These are phyloP conservation scores for Hedya salicella DNA, from an alignment of 2,888 invertebrate genomes.

Conservation along the genomic window DNA sequence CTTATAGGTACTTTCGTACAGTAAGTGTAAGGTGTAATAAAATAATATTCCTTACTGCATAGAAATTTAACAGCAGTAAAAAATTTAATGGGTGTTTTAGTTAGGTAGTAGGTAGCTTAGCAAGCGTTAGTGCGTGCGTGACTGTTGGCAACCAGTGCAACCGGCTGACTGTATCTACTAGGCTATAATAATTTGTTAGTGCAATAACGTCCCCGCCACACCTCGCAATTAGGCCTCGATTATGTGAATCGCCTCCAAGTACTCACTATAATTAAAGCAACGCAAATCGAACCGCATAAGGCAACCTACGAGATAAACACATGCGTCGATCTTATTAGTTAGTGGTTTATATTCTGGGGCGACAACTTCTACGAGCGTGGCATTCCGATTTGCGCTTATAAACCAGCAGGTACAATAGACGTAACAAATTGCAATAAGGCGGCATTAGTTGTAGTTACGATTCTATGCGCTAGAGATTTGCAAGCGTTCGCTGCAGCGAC, in stretches of 20 bases:
- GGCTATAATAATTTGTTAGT: conserved; percentile 62
- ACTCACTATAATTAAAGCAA: conserved; percentile 52
- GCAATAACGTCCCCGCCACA: conserved; percentile 66
- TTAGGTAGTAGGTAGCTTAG: background rate
- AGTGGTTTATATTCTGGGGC: conserved; percentile 32
- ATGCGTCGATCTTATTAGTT: conserved; percentile 37
- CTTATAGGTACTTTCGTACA: no score
- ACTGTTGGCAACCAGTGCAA: conserved; percentile 50
- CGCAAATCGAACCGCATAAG: conserved; percentile 53
- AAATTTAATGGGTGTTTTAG: background rate
- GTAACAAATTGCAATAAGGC: conserved; percentile 50
- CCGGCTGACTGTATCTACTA: conserved; percentile 58
- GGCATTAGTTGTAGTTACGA: conserved; percentile 52
- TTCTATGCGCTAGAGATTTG: conserved; percentile 70
- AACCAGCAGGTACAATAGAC: conserved; percentile 46
- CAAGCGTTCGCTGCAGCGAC: conserved; percentile 69
- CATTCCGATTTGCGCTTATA: conserved; percentile 35
- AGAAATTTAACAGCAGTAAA: no score
- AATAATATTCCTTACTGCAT: no score
- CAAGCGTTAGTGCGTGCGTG: conserved; percentile 47
- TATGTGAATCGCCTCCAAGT: conserved; percentile 57
- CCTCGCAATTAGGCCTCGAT: conserved; percentile 70
- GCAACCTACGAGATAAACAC: conserved; percentile 54
- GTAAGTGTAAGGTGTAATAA: no score
- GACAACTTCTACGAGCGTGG: conserved; percentile 22